A percentile compares a stretch with the other conserved stretches of the same genome.
These are phyloP conservation scores for Ranitomeya variabilis DNA, from an alignment of 2,113 vertebrate genomes.

Conservation along the genomic window DNA sequence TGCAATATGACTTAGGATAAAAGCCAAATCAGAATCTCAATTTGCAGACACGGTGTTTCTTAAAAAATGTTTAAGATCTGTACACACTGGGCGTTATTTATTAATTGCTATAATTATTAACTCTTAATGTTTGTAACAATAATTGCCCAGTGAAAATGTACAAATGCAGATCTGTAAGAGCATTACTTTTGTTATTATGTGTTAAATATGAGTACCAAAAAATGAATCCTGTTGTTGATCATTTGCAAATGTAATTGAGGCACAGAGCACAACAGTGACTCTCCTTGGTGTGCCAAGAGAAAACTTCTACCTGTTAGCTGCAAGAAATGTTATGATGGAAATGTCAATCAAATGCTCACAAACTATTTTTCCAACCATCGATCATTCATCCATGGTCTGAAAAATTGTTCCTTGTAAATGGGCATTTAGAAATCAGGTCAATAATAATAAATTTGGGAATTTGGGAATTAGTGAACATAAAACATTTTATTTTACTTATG, in stretches of 20 bases:
- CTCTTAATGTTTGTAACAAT: too few species aligned
- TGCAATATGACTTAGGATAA: too few species aligned
- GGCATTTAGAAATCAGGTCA: background rate
- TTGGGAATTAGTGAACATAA: background rate
- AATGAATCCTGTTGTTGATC: background rate
- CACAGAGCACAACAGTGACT: background rate
- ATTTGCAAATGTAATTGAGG: background rate
- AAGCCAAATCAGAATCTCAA: too few species aligned
- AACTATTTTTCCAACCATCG: background rate
- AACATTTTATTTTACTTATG: background rate
- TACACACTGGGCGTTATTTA: too few species aligned
- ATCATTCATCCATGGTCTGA: background rate
- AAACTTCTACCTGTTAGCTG: background rate
- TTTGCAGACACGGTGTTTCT: too few species aligned
- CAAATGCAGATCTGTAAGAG: too few species aligned
- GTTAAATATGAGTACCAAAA: background rate
- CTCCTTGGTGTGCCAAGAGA: background rate
- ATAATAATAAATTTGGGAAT: background rate
- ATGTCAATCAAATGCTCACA: background rate
- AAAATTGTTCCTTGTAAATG: background rate
- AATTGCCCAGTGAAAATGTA: too few species aligned
- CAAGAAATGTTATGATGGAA: background rate
- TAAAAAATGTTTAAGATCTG: too few species aligned
- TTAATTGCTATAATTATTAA: too few species aligned
- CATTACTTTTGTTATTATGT: too few species aligned